Evolutionary conservation across 1,140 invertebrate species (phyloP).

Genomic region (Brachionus manjavacas): DNA sequence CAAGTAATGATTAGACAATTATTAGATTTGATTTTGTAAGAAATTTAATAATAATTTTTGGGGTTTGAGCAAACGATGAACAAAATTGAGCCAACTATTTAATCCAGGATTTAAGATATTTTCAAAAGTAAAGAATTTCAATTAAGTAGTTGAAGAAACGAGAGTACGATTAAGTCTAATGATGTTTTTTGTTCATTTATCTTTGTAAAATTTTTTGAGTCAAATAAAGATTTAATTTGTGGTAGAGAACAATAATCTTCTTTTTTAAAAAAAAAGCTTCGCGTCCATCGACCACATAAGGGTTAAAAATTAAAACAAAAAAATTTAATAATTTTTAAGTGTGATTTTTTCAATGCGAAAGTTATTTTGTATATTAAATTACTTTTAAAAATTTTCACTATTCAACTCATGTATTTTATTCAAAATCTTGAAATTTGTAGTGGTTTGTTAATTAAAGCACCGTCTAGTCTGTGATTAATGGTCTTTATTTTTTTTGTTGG

Average conservation of each 20-base stretch:
- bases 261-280: slow-evolving; percentile 19
- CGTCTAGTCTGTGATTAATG: slow-evolving; percentile 35
- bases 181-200: slow-evolving; percentile 25
- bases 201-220: neutral
- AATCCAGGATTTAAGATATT: neutral
- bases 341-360: slow-evolving; percentile 29
- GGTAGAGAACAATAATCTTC: neutral
- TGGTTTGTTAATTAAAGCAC: neutral
- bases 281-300: neutral
- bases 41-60: slow-evolving; percentile 22
- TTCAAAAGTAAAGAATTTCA: slow-evolving; percentile 25
- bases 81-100: neutral
- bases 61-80: neutral
- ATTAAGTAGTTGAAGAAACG: neutral
- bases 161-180: slow-evolving; percentile 34
- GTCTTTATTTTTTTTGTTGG: neutral
- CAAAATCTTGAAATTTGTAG: neutral
- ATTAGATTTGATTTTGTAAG: slow-evolving; percentile 1
- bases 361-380: slow-evolving; percentile 32
- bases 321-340: neutral
- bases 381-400: neutral
- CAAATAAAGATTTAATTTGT: neutral
- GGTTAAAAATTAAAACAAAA: neutral
- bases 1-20: neutral
- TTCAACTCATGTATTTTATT: neutral